Conservation (phyloP, 2,797 vertebrate genomes). For the Sternotherus odoratus region DNA sequence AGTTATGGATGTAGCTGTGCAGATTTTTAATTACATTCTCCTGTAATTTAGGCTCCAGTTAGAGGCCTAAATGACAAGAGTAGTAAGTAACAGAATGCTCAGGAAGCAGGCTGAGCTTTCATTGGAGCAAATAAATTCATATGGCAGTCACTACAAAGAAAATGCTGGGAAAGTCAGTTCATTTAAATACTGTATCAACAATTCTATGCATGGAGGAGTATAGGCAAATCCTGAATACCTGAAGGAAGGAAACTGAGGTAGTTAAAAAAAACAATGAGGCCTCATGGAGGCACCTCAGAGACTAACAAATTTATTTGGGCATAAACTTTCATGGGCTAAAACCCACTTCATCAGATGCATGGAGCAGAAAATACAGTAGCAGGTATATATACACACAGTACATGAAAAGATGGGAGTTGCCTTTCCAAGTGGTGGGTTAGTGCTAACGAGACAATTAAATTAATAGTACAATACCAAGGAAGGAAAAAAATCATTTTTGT, state of each 20-base stretch:
- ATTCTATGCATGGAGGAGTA: not conserved
- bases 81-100: rapidly evolving
- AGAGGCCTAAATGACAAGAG: rapidly evolving
- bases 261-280: too few relatives aligned
- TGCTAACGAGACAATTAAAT: too few relatives aligned
- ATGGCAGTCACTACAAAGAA: not conserved
- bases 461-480: too few relatives aligned
- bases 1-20: not conserved
- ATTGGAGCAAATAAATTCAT: rapidly evolving
- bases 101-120: rapidly evolving
- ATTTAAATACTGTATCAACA: not conserved
- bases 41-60: not conserved
- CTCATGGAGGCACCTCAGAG: too few relatives aligned
- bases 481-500: too few relatives aligned
- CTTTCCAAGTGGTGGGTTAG: too few relatives aligned
- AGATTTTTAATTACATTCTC: not conserved
- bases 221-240: not conserved
- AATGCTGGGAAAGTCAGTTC: not conserved
- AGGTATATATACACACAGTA: too few relatives aligned
- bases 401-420: too few relatives aligned
- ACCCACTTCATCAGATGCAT: too few relatives aligned
- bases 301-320: too few relatives aligned
- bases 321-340: too few relatives aligned
- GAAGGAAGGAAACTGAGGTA: not conserved
- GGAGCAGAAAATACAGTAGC: too few relatives aligned